A percentile compares a stretch with the other conserved stretches of the same genome.
Evolutionary conservation across 2,113 vertebrate species (phyloP).

Genomic region (Tyrannus savana): DNA sequence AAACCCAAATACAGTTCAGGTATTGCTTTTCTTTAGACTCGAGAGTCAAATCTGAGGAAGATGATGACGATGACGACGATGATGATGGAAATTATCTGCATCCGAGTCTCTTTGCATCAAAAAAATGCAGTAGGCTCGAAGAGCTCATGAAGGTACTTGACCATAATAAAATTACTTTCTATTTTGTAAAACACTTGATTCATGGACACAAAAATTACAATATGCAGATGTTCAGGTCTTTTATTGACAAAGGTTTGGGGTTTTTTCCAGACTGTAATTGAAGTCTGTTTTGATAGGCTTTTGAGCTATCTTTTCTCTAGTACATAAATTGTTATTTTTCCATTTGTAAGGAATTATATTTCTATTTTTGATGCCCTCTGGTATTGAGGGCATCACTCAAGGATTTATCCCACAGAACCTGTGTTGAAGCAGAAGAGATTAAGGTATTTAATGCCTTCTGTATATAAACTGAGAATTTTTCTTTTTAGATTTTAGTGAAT

Average conservation of each 20-base stretch:
- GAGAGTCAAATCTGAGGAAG: constrained; percentile 45
- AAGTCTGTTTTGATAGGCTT: neutral
- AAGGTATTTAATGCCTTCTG: constrained; percentile 5
- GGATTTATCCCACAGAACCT: neutral
- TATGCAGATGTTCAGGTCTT: neutral
- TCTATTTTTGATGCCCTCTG: neutral
- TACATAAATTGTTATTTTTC: neutral
- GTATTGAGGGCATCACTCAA: neutral
- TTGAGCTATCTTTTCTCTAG: neutral
- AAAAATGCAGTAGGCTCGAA: constrained; percentile 88
- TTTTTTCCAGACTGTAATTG: neutral
- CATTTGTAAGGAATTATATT: neutral
- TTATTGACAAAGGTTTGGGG: neutral
- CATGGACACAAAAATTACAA: neutral
- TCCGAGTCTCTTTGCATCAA: constrained; percentile 94
- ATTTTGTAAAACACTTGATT: neutral
- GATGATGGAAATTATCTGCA: constrained; percentile 91
- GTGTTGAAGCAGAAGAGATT: neutral
- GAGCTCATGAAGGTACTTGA: constrained; percentile 87
- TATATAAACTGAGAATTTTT: neutral
- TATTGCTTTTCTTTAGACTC: constrained; percentile 55
- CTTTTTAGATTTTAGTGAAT: neutral
- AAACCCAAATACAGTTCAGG: neutral
- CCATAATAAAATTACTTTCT: neutral
- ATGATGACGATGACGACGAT: constrained; percentile 77